Evolutionary conservation across 2,888 invertebrate species (phyloP), one percentile per base, ranked within the genome.

Genomic region (Resseliella maxima): DNA sequence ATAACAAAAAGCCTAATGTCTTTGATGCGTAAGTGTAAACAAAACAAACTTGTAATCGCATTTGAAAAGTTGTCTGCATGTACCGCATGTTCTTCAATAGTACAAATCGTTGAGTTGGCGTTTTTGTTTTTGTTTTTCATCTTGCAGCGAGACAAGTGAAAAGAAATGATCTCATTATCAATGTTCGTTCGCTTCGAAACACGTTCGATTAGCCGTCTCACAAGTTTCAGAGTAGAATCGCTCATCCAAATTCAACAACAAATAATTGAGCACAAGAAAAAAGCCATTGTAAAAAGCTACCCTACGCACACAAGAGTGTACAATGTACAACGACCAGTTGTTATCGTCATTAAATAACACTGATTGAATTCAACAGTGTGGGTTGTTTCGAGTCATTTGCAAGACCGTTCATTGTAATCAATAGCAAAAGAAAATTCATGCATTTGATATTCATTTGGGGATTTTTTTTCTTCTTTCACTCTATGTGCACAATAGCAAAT

Each of bases 41-140:
- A 72, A 72, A 72, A 72, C 72, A 72, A 72, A 72, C 31, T 72
- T 72, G 72, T 72, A 72, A 72, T 72, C 72, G 72, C 72, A 72
- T 72, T 72, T 72, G 8, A 72, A 72, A 72, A 72, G 72, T 72
- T 72, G 72, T 72, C 31, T 31, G 72, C 72, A 72, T 72, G 72
- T 15, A 72, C 31, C 31, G 31, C 72, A 15, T 31, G 31, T 15
- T 12, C 72, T 35, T 31, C 72, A 24, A 59, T 31, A 31, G 1
- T 15, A 27, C 3, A 35, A 72, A 24, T 59, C 41, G 72, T 31
- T 10, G 72, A 72, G 24, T 59, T 59, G n/a, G 59, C 59, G 10
- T n/a, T 59, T 59, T n/a, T 59, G 5, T 59, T 59, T 3, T 59
- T 24, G 24, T 59, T 59, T 72, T 72, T 31, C 59, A 2, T 59